These are phyloP conservation scores for Teleogryllus oceanicus DNA, from an alignment of 2,888 invertebrate species.

Conservation along the genomic window DNA sequence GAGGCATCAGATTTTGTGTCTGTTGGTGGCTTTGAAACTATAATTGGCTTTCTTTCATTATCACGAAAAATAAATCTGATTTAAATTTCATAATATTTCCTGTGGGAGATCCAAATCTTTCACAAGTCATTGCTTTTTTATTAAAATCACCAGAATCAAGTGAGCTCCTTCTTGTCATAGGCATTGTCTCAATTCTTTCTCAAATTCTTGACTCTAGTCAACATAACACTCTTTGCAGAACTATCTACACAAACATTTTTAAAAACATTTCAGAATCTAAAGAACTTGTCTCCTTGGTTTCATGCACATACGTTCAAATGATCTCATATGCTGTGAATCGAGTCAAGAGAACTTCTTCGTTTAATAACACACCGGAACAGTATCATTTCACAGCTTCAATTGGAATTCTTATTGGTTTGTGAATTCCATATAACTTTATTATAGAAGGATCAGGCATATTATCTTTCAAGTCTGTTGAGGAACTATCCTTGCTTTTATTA, in stretches of 20 bases:
- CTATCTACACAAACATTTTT: background rate
- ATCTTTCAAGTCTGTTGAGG: background rate
- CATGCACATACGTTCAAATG: background rate
- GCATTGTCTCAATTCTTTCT: background rate
- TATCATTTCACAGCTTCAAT: background rate
- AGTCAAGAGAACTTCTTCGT: conserved; percentile 34
- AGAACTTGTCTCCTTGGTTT: background rate
- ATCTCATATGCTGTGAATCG: conserved; percentile 26
- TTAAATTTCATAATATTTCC: background rate
- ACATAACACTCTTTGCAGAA: background rate
- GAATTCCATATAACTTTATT: background rate
- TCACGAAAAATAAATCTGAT: background rate
- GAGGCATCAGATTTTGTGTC: background rate
- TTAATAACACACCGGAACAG: background rate
- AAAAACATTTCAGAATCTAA: background rate
- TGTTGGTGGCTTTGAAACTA: background rate
- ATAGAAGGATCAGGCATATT: background rate
- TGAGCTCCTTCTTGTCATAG: conserved; percentile 32
- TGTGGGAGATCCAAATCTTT: background rate
- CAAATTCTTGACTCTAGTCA: conserved; percentile 23
- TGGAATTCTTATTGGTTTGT: background rate
- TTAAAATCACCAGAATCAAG: conserved; percentile 32
- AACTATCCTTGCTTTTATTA: background rate
- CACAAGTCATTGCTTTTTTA: background rate
- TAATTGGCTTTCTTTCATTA: background rate